A percentile compares a stretch with the other conserved stretches of the same genome.
Conservation (phyloP, 2,113 vertebrate genomes). For the Corvus cornix region DNA sequence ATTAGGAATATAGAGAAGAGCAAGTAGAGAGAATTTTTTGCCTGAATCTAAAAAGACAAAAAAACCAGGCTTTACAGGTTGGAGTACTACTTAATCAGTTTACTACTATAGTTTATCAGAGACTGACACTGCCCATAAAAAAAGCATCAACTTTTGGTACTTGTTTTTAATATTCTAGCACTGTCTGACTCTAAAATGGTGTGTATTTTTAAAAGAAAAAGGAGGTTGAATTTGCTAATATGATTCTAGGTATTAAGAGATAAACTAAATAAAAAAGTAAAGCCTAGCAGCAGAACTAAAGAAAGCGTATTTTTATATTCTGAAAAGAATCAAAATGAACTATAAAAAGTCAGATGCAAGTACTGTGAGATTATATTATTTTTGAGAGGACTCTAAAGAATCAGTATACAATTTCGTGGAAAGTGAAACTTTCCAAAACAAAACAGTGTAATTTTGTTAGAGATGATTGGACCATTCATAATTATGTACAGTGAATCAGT, state of each 20-base stretch:
- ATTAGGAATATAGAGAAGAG: neutral
- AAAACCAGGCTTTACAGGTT: neutral
- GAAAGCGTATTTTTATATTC: neutral
- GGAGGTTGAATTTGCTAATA: neutral
- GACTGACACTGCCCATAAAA: neutral
- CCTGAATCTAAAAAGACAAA: neutral
- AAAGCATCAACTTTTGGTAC: neutral
- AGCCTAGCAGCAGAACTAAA: neutral
- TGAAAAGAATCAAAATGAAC: neutral
- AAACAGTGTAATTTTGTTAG: neutral
- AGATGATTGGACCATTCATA: neutral
- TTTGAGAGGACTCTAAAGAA: neutral
- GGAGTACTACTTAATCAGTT: neutral
- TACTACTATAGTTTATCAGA: neutral
- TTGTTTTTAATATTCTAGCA: neutral
- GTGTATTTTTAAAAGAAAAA: neutral
- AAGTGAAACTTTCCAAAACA: neutral
- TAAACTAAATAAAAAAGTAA: neutral
- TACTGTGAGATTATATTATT: neutral
- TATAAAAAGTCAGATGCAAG: neutral
- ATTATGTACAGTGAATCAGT: neutral
- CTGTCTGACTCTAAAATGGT: neutral
- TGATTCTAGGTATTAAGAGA: neutral
- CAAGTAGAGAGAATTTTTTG: neutral
- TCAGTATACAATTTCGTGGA: neutral